A percentile compares a stretch with the other conserved stretches of the same genome.
Conservation (phyloP, 2,888 invertebrate genomes). For the Ornithoptera priamus region DNA sequence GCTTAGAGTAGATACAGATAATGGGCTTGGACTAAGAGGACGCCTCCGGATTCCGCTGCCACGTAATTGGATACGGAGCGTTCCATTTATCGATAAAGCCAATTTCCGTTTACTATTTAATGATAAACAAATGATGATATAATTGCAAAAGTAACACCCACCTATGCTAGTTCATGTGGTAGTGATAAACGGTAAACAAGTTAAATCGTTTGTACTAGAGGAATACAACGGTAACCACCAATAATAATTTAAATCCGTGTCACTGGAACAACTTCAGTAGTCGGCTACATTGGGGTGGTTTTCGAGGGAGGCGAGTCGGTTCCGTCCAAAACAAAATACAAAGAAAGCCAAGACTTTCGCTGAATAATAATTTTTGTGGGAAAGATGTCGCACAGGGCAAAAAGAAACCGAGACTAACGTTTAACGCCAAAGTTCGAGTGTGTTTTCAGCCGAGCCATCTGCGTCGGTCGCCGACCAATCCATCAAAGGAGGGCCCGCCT, state of each 20-base stretch:
- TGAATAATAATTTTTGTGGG: conserved; percentile 70
- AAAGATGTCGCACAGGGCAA: conserved; percentile 63
- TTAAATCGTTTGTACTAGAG: conserved; percentile 34
- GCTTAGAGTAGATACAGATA: conserved; percentile 48
- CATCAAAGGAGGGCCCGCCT: conserved; percentile 75
- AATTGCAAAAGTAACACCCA: neutral
- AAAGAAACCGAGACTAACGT: conserved; percentile 72
- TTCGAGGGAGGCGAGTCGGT: conserved; percentile 44
- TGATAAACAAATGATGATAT: conserved; percentile 35
- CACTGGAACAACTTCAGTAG: conserved; percentile 53
- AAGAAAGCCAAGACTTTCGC: conserved; percentile 72
- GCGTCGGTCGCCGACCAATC: conserved; percentile 78
- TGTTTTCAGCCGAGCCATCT: conserved; percentile 72
- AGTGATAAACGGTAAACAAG: conserved; percentile 1
- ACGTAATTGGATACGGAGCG: conserved; percentile 63
- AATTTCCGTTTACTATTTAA: conserved; percentile 56
- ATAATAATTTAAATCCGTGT: conserved; percentile 51
- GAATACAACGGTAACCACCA: conserved; percentile 34
- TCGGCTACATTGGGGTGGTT: conserved; percentile 38
- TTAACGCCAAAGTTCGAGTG: conserved; percentile 64
- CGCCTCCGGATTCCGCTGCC: conserved; percentile 40
- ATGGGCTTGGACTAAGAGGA: conserved; percentile 44
- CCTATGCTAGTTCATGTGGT: conserved; percentile 1
- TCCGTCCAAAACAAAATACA: conserved; percentile 63
- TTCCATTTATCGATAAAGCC: conserved; percentile 55